Evolutionary conservation across 1,140 invertebrate genomes (phyloP).

Genomic region (Acromyrmex echinatior): DNA sequence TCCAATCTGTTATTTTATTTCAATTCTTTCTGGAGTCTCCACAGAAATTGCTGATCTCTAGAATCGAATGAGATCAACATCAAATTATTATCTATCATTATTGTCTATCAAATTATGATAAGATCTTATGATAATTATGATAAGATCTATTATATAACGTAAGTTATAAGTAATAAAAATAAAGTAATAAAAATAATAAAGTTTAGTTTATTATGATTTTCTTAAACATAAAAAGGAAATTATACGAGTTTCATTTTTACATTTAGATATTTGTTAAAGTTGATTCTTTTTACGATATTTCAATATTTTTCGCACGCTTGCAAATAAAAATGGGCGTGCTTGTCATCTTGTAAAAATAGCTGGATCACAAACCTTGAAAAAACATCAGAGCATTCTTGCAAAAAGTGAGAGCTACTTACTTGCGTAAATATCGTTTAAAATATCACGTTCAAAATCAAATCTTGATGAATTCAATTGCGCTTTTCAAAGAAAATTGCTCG

Average conservation of each 20-base stretch:
- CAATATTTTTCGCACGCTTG: neutral
- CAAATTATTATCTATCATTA: too few relatives aligned
- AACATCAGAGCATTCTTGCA: neutral
- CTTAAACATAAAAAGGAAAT: constrained; percentile 16
- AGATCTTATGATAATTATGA: neutral
- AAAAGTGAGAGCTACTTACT: neutral
- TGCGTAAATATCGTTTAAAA: neutral
- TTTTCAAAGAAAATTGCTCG: neutral
- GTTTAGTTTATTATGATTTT: neutral
- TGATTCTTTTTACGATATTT: neutral
- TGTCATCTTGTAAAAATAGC: constrained; percentile 15
- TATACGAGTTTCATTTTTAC: neutral
- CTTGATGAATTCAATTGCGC: neutral
- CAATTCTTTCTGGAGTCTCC: neutral
- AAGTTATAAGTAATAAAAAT: neutral
- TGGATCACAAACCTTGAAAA: neutral
- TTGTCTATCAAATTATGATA: neutral
- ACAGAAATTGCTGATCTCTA: neutral
- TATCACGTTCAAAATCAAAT: neutral
- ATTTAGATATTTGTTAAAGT: neutral
- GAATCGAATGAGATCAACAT: neutral
- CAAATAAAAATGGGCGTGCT: constrained; percentile 14
- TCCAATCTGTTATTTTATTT: neutral
- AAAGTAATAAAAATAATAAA: neutral
- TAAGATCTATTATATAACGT: too few relatives aligned